phyloP scores from a whole-genome alignment of 2,888 invertebrate genomes.

The Hermodice carunculata region DNA sequence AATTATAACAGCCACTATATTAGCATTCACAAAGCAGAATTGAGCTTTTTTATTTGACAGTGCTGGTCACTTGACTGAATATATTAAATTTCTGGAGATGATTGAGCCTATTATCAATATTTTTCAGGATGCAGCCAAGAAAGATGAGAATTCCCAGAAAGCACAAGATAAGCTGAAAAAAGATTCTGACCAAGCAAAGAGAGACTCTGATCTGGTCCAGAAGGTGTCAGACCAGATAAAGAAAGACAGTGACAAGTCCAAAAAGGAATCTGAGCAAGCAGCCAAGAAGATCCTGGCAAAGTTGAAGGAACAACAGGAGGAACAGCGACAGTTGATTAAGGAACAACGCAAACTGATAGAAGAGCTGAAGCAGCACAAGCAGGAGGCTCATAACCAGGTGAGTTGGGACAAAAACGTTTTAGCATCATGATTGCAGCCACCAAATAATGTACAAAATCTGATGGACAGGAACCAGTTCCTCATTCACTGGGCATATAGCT shows the following conservation, averaged over 20 bases:
- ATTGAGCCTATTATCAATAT: not conserved
- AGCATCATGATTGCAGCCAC: too few species aligned
- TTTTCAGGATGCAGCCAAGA: not conserved
- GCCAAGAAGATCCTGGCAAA: constrained; percentile 32
- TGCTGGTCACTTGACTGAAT: too few species aligned
- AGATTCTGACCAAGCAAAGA: not conserved
- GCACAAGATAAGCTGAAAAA: constrained; percentile 13
- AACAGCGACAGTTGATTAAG: constrained; percentile 57
- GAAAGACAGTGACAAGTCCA: not conserved
- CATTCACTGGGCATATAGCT: too few species aligned
- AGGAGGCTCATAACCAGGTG: constrained; percentile 39
- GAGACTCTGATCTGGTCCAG: not conserved
- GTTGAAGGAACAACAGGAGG: constrained; percentile 55
- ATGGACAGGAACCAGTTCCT: too few species aligned
- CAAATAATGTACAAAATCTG: too few species aligned
- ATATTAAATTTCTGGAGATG: too few species aligned
- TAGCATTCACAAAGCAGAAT: too few species aligned
- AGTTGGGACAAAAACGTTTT: too few species aligned
- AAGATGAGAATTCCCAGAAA: not conserved
- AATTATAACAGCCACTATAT: too few species aligned
- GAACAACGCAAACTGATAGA: constrained; percentile 63
- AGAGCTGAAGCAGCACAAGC: constrained; percentile 61
- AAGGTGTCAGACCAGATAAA: too few species aligned
- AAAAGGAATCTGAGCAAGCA: constrained; percentile 10
- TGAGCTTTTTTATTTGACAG: too few species aligned